Evolutionary conservation across 2,113 vertebrate species (phyloP), one percentile per base, ranked within the genome.

Genomic region (Desmodus rotundus): DNA sequence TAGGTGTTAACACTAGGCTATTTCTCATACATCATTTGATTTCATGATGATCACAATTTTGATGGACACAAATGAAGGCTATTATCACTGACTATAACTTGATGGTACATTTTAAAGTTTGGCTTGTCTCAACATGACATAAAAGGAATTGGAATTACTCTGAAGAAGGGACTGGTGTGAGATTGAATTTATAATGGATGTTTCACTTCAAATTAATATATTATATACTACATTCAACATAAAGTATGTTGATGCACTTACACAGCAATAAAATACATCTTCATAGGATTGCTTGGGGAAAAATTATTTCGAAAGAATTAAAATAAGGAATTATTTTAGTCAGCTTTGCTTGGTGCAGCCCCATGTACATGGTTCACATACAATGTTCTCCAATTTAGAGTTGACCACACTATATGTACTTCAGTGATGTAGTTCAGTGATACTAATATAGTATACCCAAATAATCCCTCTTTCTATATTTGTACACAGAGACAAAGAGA

Each of bases 21-120:
- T n/a, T 72, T 94, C 72, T 77, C 41, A 78, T 6, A 78, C 4
- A 84, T 76, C 36, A 88, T 91, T 95, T 77, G 81, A 92, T 92
- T 82, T 85, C 4, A 84, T 82, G 36, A 58, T 92, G 54, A 92
- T 82, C 63, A 84, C 31, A 95, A 61, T 56, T 58, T 47, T 87
- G 70, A 82, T 50, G 33, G 87, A 58, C 82, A 77, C 33, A 89
- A 68, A 94, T 81, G 58, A 94, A 92, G 84, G 87, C 38, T 76
- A 41, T 86, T 96, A 78, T 95, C 33, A 38, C 26, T 65, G 33
- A 86, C 38, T 61, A 33, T 72, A 52, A 86, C 54, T 76, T 95
- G 72, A 92, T 68, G 36, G 20, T 58, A 41, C 17, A 86, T 86
- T 89, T 93, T 86, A 73, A 96, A 82, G 22, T 89, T 36, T 77